Evolutionary conservation across 2,888 invertebrate species (phyloP), one percentile per base, ranked within the genome.

Genomic region (Opisthograptis luteolata): DNA sequence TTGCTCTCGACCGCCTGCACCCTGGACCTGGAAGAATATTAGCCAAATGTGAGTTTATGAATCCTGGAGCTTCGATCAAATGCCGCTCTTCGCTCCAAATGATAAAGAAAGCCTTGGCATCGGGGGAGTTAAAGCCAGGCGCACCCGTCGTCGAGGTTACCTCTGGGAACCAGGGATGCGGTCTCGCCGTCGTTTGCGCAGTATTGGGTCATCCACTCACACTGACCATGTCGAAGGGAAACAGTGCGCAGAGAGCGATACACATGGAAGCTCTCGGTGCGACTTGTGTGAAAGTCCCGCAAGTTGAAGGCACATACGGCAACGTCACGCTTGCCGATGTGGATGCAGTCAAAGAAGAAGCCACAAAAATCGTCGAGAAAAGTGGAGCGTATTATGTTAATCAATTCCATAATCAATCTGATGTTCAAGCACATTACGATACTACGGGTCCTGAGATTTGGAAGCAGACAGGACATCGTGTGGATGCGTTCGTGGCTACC

Each of bases 21-120:
- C 55, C 81, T 0, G 89, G 89, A 1, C 87, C 89, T 1, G 89
- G 89, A 4, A 69, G 89, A 14, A 79, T 90, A 48, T 62, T 90
- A 27, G 89, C 79, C 1, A 90, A 89, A 81, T 90, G 89, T 69
- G 89, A 90, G 63, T 89, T 84, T 51, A 89, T 87, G 87, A 90
- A 88, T 42, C 89, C 89, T 5, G 87, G 89, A 19, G 89, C 80
- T 7, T 90, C 89, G 0, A 79, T 90, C 22, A 90, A 90, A 72
- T 82, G 82, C 45, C 81, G 89, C 7, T 90, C 89, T 0, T 81
- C 89, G 0, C 58, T 88, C 34, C 70, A 79, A 49, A 89, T 89
- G 89, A 81, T 90, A 46, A 57, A 70, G 20, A 70, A 70, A 31
- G 89, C 89, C 1, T 49, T 65, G 1, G 71, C 71, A 15, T 69